Evolutionary conservation across 2,797 vertebrate species (phyloP), one percentile per base, ranked within the genome.

Genomic region (Paedocypris micromegethes): DNA sequence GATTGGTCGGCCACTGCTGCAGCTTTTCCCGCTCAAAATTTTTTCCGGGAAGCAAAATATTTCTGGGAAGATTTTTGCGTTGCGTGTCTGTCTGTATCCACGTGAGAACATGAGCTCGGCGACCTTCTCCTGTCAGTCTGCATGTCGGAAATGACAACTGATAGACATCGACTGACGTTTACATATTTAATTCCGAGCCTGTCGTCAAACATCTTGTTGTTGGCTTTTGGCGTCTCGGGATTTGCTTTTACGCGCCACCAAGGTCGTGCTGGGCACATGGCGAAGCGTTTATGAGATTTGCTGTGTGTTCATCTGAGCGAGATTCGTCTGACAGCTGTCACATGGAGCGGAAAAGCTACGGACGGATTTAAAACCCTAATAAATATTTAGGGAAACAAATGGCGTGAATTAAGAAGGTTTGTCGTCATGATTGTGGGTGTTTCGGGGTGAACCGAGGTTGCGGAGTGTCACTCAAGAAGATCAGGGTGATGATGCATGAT

Each of bases 131-230:
- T 23, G 23, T 23, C 23, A 23, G 23, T 23, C 23, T 1, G 23
- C 23, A 23, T 23, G 23, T 23, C 23, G 23, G 23, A 23, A 23
- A 23, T 23, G 23, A 23, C 23, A 23, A 23, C 72, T 79, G 80
- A 87, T 79, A 72, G 78, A 76, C 83, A 83, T 87, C 86, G 83
- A 76, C 76, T 69, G 66, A 69, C 76, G 80, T 86, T 84, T 83
- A 55, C 44, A 64, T 80, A 75, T 79, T 50, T 83, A 70, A 80
- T 61, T 60, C 58, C 55, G 43, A 64, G 72, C 37, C 51, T 58
- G 3, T 23, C 42, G 9, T 76, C 53, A 57, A 42, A 69, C 43
- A 9, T 23, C 50, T 44, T 47, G 66, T 54, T 37, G 48, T 42
- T 58, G 4, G 47, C 78, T 75, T 70, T 76, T 73, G 68, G 5